A percentile compares a stretch with the other conserved stretches of the same genome.
These are phyloP conservation scores for Eledona agricola DNA, from an alignment of 2,888 invertebrate species.

Conservation along the genomic window DNA sequence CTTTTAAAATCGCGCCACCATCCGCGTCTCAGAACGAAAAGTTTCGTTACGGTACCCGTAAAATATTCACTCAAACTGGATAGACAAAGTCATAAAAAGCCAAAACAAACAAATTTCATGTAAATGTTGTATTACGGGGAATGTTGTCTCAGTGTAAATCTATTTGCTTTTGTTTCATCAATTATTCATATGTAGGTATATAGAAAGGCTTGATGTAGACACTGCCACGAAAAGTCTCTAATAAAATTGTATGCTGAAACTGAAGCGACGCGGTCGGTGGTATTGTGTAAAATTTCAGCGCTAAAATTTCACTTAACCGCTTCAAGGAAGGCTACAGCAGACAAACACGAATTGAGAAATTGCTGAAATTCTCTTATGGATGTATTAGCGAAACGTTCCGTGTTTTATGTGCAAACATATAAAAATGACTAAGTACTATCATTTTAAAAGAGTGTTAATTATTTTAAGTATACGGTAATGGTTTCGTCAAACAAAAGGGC, in stretches of 20 bases:
- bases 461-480: conserved; percentile 39
- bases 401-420: conserved; percentile 37
- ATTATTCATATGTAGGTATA: conserved; percentile 42
- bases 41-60: conserved; percentile 10
- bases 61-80: conserved; percentile 26
- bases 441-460: conserved; percentile 42
- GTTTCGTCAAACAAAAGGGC: conserved; percentile 29
- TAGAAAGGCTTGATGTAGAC: conserved; percentile 29
- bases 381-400: conserved; percentile 23
- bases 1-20: conserved; percentile 26
- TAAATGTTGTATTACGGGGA: conserved; percentile 42
- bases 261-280: too few relatives aligned
- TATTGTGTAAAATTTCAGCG: too few relatives aligned
- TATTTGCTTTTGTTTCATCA: conserved; percentile 45
- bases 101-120: conserved; percentile 40
- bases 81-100: conserved; percentile 40
- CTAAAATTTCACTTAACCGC: too few relatives aligned
- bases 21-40: conserved; percentile 4
- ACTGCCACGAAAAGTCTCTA: conserved; percentile 17
- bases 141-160: conserved; percentile 43
- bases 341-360: conserved; percentile 6
- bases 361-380: conserved; percentile 12
- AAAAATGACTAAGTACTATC: conserved; percentile 38
- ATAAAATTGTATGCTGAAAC: conserved; percentile 9
- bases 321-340: conserved; percentile 5